These are phyloP conservation scores for Labia minor DNA, from an alignment of 2,888 invertebrate species.

Conservation along the genomic window DNA sequence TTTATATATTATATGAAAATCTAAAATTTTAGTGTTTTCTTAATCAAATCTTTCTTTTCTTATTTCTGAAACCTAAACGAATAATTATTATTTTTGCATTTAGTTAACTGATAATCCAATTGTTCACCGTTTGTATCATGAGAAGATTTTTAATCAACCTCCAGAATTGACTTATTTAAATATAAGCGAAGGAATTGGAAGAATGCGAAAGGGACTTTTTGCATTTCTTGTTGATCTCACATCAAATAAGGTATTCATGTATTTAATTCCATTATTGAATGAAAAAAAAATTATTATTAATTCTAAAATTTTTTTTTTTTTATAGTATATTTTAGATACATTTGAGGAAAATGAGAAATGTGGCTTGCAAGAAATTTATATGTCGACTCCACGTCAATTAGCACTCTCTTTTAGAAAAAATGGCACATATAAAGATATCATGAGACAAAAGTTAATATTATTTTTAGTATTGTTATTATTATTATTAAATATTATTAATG, in stretches of 20 bases:
- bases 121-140: background rate
- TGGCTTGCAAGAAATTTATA: background rate
- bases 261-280: no score
- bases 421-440: background rate
- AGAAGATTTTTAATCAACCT: background rate
- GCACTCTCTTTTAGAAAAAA: background rate
- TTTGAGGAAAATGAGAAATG: background rate
- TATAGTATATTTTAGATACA: background rate
- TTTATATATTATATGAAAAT: no score
- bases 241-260: background rate
- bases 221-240: background rate
- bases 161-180: background rate
- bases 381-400: background rate
- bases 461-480: no score
- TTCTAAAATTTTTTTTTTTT: no score
- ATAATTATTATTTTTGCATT: no score
- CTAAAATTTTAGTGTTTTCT: no score
- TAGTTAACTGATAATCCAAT: background rate
- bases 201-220: background rate
- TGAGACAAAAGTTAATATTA: background rate
- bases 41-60: no score
- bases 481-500: no score
- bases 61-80: no score
- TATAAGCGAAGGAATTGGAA: background rate
- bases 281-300: no score